Base-by-base conservation (phyloP, 2,113 vertebrate species). In the Caranx melampygus region DNA sequence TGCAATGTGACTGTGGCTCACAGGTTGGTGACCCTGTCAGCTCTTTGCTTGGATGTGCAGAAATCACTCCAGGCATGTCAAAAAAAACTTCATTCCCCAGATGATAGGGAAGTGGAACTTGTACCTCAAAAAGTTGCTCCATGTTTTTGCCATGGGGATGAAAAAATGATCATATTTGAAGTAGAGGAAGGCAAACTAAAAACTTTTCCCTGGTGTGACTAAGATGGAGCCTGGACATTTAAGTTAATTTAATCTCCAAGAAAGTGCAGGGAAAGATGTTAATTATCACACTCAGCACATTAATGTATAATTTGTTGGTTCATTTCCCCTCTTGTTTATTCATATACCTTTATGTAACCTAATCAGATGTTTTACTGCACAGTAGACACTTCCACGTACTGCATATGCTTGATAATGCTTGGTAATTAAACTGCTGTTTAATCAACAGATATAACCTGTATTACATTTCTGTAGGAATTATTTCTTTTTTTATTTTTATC, bases 71-170 rank as follows among this genome's bases (percentile, higher is more conserved):
- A 55, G 72, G 83, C 84, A 83, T 35, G 78, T 81, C 61, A 68
- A 64, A 88, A 90, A 88, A 88, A 90, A 88, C 37, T 42, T 80
- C 1, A 88, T 63, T 90, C 85, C 87, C 65, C 54, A 35, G 81
- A 69, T 64, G 87, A 84, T 65, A 70, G 55, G 21, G 42, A 86
- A 84, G 75, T 81, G 3, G 8, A 79, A 84, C 59, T 62, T 75
- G 35, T 76, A 37, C 58, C 70, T 83, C 16, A 75, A 79, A 87
- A 84, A 71, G 51, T 44, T 78, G 31, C 26, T 75, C 64, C 47
- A 51, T 60, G 47, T 72, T 81, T 67, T 86, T 47, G 68, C 64
- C 64, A 70, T 10, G 14, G 64, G 74, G 82, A 63, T 55, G 11
- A 60, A 75, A 59, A 74, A 80, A 65, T 26, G 11, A 85, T 71